Evolutionary conservation across 2,888 invertebrate species (phyloP), one percentile per base, ranked within the genome.

Genomic region (Scaptomyza polygonia): DNA sequence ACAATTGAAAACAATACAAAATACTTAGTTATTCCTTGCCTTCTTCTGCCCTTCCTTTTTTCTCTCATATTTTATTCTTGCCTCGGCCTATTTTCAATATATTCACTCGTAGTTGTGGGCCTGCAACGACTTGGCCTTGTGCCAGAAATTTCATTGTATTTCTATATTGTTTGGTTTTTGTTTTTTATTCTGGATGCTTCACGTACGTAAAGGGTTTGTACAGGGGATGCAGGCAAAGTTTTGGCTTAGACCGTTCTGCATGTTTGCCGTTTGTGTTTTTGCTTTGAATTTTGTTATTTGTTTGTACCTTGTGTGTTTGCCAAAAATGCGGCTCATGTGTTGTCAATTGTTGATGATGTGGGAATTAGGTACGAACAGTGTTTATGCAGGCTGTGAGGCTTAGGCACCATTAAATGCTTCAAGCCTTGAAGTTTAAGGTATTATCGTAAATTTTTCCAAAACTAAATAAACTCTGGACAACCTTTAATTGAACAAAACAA

Each of bases 1-100:
- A 88, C 88, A 87, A 88, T 88, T 85, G 88, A 78, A 79, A 85
- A 79, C 82, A 85, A 85, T 86, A 81, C 85, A 74, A 85, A 80
- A 82, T 87, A 87, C 87, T 87, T 83, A 85, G 74, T 74, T 87
- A 80, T 77, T 87, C 85, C 76, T 84, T 47, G 30, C 45, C 54
- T 39, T 36, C 16, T 39, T 45, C 29, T n/a, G n/a, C 29, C 3
- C 21, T 21, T 44, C 27, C 18, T 11, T 11, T 5, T 14, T 18
- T 18, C n/a, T 30, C 25, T 42, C 64, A 77, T 77, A 77, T 67
- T 77, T 71, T 79, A 69, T 79, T 53, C 61, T 40, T 47, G 62
- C 48, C 62, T 53, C 40, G 55, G 58, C 49, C 44, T 64, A 40
- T 43, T 52, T 54, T 73, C 78, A 57, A 72, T 77, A 72, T 77